A percentile compares a stretch with the other conserved stretches of the same genome.
Evolutionary conservation across 1,140 invertebrate genomes (phyloP).

Genomic region (Aphidius gifuensis): DNA sequence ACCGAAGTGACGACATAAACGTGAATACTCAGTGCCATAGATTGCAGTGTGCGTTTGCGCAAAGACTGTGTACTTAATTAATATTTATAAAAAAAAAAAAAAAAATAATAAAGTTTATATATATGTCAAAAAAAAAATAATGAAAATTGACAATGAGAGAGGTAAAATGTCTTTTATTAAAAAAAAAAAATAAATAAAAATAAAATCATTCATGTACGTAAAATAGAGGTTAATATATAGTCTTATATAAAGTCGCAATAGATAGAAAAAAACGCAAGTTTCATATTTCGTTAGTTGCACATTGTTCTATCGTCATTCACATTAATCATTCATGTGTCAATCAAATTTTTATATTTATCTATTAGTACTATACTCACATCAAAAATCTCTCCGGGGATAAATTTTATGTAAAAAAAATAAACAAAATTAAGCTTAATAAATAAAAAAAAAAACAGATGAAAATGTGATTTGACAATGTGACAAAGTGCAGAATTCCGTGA

Average conservation of each 20-base stretch:
- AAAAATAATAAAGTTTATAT: not conserved
- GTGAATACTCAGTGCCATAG: constrained; percentile 57
- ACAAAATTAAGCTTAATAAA: no score
- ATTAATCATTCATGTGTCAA: no score
- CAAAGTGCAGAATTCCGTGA: constrained; percentile 14
- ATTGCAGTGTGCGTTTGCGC: constrained; percentile 43
- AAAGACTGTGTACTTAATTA: constrained; percentile 54
- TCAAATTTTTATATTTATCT: no score
- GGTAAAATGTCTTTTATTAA: constrained; percentile 12
- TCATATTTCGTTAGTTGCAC: no score
- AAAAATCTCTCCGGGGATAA: no score
- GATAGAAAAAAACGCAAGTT: no score
- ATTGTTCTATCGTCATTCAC: no score
- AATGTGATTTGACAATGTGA: constrained; percentile 10
- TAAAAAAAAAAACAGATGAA: no score
- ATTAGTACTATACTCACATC: no score
- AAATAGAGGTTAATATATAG: not conserved
- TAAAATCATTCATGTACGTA: constrained; percentile 6
- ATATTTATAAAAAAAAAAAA: constrained; percentile 22
- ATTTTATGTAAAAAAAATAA: no score
- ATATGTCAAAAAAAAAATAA: not conserved
- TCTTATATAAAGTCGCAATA: no score
- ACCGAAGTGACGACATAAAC: constrained; percentile 27
- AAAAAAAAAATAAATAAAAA: constrained; percentile 20
- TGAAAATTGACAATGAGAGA: constrained; percentile 15